Evolutionary conservation across 2,113 vertebrate species (phyloP), one percentile per base, ranked within the genome.

Genomic region (Paramormyrops kingsleyae): DNA sequence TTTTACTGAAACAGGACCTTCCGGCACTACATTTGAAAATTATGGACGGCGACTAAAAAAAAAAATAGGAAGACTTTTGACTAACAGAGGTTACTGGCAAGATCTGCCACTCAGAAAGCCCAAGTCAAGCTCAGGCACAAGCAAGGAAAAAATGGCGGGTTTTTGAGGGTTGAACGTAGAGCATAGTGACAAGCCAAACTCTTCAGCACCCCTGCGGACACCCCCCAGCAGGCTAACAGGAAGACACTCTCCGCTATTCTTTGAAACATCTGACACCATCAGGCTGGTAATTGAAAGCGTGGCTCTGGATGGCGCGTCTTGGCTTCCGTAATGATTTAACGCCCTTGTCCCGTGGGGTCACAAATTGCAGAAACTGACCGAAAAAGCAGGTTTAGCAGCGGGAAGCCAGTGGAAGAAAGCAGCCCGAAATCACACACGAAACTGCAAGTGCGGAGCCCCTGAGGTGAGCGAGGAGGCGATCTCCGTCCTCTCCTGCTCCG

Each of bases 351-450:
- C 17, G 7, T n/a, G 21, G 74, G 89, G 31, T 77, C 19, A 42
- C 49, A 42, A 47, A 44, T 84, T n/a, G 44, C 83, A 47, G 83
- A 84, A 47, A 39, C 44, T 27, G 42, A n/a, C 53, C 46, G n/a
- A 80, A 85, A 49, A 89, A 31, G 52, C 83, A 70, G 89, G 21
- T 74, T 59, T n/a, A n/a, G 56, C 56, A 39, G 84, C 31, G 84
- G 89, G 89, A 5, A 47, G 86, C 15, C 52, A 21, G 53, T 13
- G 56, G 17, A 52, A 8, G 17, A 5, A 53, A 46, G 39, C 24
- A 80, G 70, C 24, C 46, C 0, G 35, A 49, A n/a, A 77, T 88
- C 89, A 88, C 66, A 59, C 24, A 31, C 10, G 3, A 17, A 74
- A n/a, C 46, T 10, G 31, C 59, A 87, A 19, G 62, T 47, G 39